Conservation (phyloP, 2,888 invertebrate genomes). For the Agonopterix heracliana region DNA sequence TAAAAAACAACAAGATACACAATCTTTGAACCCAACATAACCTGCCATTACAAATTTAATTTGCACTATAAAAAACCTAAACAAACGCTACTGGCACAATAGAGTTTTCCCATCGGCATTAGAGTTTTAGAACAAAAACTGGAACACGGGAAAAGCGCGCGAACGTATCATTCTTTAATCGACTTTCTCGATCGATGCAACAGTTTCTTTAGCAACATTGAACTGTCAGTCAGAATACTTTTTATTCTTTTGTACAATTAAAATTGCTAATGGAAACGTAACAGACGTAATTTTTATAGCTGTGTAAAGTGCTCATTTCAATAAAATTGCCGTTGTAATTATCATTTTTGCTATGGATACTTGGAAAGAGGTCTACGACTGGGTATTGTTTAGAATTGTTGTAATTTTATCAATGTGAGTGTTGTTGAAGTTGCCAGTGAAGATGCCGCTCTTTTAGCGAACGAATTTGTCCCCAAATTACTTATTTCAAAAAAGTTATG, state of each 20-base stretch:
- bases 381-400: background rate
- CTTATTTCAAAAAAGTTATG: too few relatives aligned
- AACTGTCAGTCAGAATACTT: conserved; percentile 7
- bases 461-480: too few relatives aligned
- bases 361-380: conserved; percentile 4
- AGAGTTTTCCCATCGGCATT: conserved; percentile 12
- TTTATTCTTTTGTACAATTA: conserved; percentile 1
- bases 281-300: conserved; percentile 3
- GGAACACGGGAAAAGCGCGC: conserved; percentile 20
- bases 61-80: background rate
- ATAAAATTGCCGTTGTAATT: conserved; percentile 6
- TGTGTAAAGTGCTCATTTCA: conserved; percentile 1
- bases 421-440: too few relatives aligned
- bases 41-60: background rate
- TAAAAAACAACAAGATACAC: too few relatives aligned
- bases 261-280: conserved; percentile 9
- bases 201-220: conserved; percentile 9
- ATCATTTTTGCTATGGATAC: conserved; percentile 1
- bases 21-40: background rate
- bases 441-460: too few relatives aligned
- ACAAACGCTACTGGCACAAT: conserved; percentile 7
- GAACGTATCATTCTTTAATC: conserved; percentile 7
- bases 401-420: too few relatives aligned
- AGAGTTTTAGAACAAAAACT: conserved; percentile 14
- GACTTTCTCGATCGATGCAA: conserved; percentile 20